These are phyloP conservation scores for Chiridota heheva DNA, from an alignment of 35 echinoderm and acorn worm species.

Conservation along the genomic window DNA sequence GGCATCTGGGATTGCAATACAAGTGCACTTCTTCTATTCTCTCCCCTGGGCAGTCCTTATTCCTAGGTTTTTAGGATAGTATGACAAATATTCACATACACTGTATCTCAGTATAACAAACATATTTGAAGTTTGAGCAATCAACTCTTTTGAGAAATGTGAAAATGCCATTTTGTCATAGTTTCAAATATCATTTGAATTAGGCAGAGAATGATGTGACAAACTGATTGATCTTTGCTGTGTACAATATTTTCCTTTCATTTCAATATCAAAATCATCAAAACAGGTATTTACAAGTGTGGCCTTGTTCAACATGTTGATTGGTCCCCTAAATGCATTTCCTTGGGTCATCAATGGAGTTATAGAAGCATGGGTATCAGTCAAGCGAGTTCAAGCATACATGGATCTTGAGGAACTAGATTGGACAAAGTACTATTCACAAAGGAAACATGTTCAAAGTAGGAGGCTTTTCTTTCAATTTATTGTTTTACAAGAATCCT, in stretches of 20 bases:
- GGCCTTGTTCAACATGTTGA: constrained; percentile 96
- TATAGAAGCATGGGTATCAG: constrained; percentile 92
- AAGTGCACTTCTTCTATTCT: background rate
- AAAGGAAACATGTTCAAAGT: constrained; percentile 17
- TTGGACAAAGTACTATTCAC: constrained; percentile 63
- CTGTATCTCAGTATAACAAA: too few relatives aligned
- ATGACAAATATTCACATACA: too few relatives aligned
- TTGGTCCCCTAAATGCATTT: constrained; percentile 96
- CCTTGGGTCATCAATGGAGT: constrained; percentile 98
- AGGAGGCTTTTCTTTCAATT: background rate
- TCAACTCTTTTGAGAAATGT: too few relatives aligned
- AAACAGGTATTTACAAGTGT: constrained; percentile 92
- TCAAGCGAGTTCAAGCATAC: constrained; percentile 80
- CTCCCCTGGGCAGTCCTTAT: background rate
- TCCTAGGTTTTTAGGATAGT: background rate
- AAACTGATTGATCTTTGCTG: too few relatives aligned
- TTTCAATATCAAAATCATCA: background rate
- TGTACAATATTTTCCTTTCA: too few relatives aligned
- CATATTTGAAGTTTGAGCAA: too few relatives aligned
- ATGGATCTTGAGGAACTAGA: constrained; percentile 78
- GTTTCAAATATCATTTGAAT: too few relatives aligned
- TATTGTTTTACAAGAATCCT: too few relatives aligned
- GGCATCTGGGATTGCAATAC: too few relatives aligned
- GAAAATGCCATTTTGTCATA: too few relatives aligned
- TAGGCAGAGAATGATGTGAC: too few relatives aligned